phyloP scores from a whole-genome alignment of 2,113 vertebrate species.

The Salvelinus alpinus region DNA sequence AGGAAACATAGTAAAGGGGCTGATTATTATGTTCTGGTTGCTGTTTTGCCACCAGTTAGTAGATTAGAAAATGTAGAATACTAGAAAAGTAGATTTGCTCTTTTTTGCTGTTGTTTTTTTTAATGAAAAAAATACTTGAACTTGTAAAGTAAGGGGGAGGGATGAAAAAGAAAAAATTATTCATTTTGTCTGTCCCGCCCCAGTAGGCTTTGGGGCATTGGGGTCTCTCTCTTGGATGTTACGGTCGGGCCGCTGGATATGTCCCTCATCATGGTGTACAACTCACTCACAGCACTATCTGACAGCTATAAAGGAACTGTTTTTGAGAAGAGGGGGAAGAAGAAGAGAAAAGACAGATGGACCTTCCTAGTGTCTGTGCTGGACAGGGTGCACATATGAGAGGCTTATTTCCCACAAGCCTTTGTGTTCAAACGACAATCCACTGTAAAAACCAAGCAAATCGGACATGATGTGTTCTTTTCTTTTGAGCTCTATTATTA shows the following conservation, averaged over 20 bases:
- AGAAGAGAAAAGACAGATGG: slow-evolving; percentile 36
- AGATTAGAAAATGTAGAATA: slow-evolving; percentile 68
- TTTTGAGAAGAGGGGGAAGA: slow-evolving; percentile 27
- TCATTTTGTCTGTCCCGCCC: slow-evolving; percentile 50
- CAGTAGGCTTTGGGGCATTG: slow-evolving; percentile 24
- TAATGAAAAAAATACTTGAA: slow-evolving; percentile 73
- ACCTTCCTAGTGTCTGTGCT: slow-evolving; percentile 61
- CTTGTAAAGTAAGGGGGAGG: slow-evolving; percentile 60
- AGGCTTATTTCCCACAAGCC: slow-evolving; percentile 62
- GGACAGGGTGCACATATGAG: slow-evolving; percentile 65
- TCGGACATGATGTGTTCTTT: slow-evolving; percentile 61
- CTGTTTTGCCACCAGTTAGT: slow-evolving; percentile 71
- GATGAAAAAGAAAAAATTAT: slow-evolving; percentile 16
- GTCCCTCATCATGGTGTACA: slow-evolving; percentile 63
- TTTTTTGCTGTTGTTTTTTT: slow-evolving; percentile 72
- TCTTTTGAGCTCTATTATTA: slow-evolving; percentile 64
- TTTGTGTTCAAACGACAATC: slow-evolving; percentile 80
- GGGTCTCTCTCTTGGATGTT: slow-evolving; percentile 60
- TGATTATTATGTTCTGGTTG: slow-evolving; percentile 71
- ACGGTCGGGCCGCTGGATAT: slow-evolving; percentile 70
- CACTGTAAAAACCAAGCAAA: slow-evolving; percentile 77
- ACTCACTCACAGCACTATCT: slow-evolving; percentile 55
- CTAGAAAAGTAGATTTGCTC: slow-evolving; percentile 75
- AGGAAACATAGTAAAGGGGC: slow-evolving; percentile 65
- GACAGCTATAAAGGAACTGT: slow-evolving; percentile 62